Conservation (phyloP, 1,140 invertebrate genomes). For the Nilaparvata lugens region DNA sequence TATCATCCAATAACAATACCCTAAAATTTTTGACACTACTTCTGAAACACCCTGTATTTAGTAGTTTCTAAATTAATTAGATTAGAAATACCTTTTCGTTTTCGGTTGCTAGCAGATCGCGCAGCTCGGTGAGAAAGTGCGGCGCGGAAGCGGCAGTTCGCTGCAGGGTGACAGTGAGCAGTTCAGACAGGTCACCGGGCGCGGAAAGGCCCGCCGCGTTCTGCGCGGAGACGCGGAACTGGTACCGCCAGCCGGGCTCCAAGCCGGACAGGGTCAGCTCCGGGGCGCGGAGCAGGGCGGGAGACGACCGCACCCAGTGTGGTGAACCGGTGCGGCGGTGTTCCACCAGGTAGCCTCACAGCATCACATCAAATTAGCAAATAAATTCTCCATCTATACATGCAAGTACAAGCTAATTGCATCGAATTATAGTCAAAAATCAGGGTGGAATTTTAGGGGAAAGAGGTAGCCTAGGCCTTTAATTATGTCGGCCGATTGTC, state of each 20-base stretch:
- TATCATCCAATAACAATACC: too few species aligned
- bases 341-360: conserved; percentile 62
- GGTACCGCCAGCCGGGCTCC: conserved; percentile 78
- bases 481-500: too few species aligned
- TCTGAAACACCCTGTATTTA: too few species aligned
- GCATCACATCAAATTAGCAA: too few species aligned
- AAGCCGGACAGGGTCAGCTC: conserved; percentile 67
- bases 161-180: conserved; percentile 62
- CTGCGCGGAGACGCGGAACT: conserved; percentile 79
- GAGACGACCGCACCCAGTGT: conserved; percentile 66
- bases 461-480: too few species aligned
- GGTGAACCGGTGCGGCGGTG: conserved; percentile 64
- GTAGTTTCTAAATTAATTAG: too few species aligned
- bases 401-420: too few species aligned
- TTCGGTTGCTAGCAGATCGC: conserved; percentile 57
- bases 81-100: conserved; percentile 59
- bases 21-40: too few species aligned
- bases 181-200: conserved; percentile 66
- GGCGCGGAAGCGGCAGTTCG: conserved; percentile 54
- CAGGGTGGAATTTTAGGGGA: too few species aligned
- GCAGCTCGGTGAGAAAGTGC: conserved; percentile 53
- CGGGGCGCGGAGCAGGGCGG: conserved; percentile 52
- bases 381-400: too few species aligned
- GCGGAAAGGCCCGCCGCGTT: conserved; percentile 74
- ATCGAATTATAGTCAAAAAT: too few species aligned